A percentile compares a stretch with the other conserved stretches of the same genome.
These are phyloP conservation scores for Nomia melanderi DNA, from an alignment of 1,140 invertebrate species.

Conservation along the genomic window DNA sequence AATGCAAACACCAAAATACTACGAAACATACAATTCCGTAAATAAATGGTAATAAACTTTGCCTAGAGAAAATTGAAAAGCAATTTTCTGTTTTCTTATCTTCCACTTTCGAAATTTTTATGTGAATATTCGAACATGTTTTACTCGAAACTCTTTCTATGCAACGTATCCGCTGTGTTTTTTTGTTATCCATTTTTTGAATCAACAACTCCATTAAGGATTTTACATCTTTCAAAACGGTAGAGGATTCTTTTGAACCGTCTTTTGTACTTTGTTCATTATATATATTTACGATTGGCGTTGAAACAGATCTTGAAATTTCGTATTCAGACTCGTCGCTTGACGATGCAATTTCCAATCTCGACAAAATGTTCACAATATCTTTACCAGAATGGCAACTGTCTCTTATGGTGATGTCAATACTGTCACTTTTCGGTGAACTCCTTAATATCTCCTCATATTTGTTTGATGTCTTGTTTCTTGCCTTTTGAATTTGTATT, in stretches of 20 bases:
- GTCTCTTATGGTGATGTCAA: not conserved
- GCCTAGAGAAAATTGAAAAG: constrained; percentile 34
- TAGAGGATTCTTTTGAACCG: not conserved
- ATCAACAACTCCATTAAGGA: constrained; percentile 15
- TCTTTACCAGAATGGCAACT: not conserved
- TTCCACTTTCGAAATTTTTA: not conserved
- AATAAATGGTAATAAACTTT: constrained; percentile 58
- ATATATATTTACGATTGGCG: not conserved
- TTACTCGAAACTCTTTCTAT: not conserved
- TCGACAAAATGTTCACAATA: not conserved
- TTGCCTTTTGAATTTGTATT: not conserved
- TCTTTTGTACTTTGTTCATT: too few species aligned
- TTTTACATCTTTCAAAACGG: not conserved
- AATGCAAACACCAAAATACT: constrained; percentile 67
- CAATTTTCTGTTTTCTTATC: not conserved
- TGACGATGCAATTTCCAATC: not conserved
- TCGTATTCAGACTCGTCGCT: not conserved
- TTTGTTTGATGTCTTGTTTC: not conserved
- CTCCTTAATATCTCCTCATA: not conserved
- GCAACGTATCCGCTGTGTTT: not conserved
- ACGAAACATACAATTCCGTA: constrained; percentile 64
- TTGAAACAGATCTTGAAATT: not conserved
- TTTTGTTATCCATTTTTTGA: not conserved
- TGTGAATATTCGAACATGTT: not conserved
- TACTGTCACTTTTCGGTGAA: not conserved